Evolutionary conservation across 2,797 vertebrate genomes (phyloP).

Genomic region (Neosilurus hyrtlii): DNA sequence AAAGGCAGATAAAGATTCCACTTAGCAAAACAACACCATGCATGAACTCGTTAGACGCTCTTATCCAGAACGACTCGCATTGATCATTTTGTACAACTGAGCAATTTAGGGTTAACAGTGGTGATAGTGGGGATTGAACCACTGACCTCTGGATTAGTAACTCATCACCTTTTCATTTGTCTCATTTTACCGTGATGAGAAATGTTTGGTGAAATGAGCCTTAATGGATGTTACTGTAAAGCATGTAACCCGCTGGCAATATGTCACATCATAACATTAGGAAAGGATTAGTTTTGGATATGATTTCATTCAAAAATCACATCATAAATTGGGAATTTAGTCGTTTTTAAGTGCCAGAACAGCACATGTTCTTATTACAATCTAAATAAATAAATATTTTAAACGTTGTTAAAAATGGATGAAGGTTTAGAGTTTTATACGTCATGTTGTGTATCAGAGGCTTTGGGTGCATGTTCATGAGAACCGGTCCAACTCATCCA

Average conservation of each 20-base stretch:
- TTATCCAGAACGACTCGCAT: too few species aligned
- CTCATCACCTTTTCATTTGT: too few species aligned
- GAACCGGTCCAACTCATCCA: conserved; percentile 25
- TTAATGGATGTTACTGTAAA: neutral
- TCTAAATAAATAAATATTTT: neutral
- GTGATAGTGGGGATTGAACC: too few species aligned
- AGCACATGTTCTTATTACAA: neutral
- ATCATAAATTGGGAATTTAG: too few species aligned
- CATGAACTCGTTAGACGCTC: too few species aligned
- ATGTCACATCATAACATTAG: neutral
- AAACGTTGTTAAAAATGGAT: neutral
- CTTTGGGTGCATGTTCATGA: neutral
- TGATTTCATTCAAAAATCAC: neutral
- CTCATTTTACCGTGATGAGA: too few species aligned
- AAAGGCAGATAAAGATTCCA: too few species aligned
- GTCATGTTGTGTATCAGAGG: neutral
- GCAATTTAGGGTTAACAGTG: too few species aligned
- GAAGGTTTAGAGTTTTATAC: neutral
- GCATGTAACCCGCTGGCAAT: too few species aligned
- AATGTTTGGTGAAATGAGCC: neutral
- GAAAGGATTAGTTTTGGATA: neutral
- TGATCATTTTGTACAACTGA: too few species aligned
- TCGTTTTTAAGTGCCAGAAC: neutral
- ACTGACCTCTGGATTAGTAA: too few species aligned
- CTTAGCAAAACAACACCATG: too few species aligned